A percentile compares a stretch with the other conserved stretches of the same genome.
Evolutionary conservation across 1,140 invertebrate genomes (phyloP).

Genomic region (Cydia strobilella): DNA sequence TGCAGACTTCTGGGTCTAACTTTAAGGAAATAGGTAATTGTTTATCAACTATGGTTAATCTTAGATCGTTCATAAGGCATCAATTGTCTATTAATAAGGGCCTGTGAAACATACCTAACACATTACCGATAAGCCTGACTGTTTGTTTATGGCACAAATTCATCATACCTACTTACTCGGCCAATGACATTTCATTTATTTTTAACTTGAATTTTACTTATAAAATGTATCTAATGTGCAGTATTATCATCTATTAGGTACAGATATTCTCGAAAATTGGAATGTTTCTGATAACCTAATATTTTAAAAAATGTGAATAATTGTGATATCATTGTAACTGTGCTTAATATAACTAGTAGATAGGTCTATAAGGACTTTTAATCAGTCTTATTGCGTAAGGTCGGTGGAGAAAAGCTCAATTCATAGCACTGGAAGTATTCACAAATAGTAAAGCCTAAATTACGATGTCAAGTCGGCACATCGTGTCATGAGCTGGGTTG

Average conservation of each 20-base stretch:
- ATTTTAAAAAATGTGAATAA: conserved; percentile 27
- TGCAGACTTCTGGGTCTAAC: too few relatives aligned
- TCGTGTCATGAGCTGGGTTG: conserved; percentile 69
- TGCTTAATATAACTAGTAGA: conserved; percentile 10
- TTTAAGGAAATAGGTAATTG: too few relatives aligned
- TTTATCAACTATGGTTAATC: too few relatives aligned
- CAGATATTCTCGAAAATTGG: neutral
- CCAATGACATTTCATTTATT: neutral
- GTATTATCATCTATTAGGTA: neutral
- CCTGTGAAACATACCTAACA: neutral
- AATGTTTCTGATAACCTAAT: neutral
- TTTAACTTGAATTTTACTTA: neutral
- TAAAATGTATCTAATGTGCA: neutral
- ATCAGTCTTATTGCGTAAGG: conserved; percentile 65
- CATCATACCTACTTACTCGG: neutral
- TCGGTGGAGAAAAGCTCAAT: conserved; percentile 57
- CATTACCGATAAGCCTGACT: neutral
- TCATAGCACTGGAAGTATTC: conserved; percentile 74
- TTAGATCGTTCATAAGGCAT: too few relatives aligned
- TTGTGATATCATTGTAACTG: conserved; percentile 25
- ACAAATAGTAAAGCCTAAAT: conserved; percentile 49
- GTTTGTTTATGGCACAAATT: conserved; percentile 10
- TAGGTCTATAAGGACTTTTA: conserved; percentile 33
- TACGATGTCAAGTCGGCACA: conserved; percentile 35
- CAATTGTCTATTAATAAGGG: neutral